Evolutionary conservation across 2,113 vertebrate genomes (phyloP).

Genomic region (Ramphastos sulfuratus): DNA sequence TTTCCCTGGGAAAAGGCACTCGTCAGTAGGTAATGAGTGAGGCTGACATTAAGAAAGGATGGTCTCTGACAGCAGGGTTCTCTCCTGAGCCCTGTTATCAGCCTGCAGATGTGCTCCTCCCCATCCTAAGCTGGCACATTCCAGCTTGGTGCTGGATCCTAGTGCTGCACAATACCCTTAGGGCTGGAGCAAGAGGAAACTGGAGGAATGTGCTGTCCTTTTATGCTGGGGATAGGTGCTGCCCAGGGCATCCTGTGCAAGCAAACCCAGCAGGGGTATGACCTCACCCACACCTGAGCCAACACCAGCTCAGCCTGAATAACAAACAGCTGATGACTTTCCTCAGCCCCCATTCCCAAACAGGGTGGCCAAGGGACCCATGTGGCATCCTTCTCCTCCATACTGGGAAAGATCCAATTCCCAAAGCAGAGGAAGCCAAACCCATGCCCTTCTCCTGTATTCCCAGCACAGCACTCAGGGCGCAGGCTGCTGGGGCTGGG

Average conservation of each 20-base stretch:
- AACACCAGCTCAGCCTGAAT: neutral
- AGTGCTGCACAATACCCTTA: neutral
- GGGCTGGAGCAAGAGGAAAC: neutral
- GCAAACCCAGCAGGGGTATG: neutral
- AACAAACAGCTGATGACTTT: neutral
- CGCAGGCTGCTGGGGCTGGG: neutral
- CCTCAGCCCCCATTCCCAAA: neutral
- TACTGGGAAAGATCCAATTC: neutral
- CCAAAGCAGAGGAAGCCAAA: neutral
- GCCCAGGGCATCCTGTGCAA: neutral
- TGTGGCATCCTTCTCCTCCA: neutral
- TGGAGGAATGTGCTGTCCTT: neutral
- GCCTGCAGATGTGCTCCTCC: neutral
- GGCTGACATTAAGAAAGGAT: neutral
- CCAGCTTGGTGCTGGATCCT: neutral
- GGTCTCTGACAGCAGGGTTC: neutral
- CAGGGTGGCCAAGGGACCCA: neutral
- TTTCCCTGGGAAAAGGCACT: conserved; percentile 17
- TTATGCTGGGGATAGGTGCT: neutral
- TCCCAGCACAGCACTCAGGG: neutral
- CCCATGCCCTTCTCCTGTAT: neutral
- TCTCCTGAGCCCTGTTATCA: neutral
- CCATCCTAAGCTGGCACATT: neutral
- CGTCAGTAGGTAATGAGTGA: neutral
- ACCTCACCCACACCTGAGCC: neutral